Base-by-base conservation (phyloP, 2,113 vertebrate species). In the Barbus barbus region DNA sequence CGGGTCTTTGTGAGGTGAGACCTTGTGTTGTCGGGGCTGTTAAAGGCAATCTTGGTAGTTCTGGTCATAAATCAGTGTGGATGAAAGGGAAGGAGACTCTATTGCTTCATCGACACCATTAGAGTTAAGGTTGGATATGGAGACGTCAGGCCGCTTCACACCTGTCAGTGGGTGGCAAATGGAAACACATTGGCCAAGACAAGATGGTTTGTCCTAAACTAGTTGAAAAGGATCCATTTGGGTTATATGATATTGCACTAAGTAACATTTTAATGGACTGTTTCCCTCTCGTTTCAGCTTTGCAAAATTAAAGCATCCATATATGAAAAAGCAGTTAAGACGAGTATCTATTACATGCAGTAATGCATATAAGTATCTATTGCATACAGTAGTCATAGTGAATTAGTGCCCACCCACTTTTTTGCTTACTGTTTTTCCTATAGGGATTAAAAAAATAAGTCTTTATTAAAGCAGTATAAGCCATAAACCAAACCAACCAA, bases 101-200 rank as follows among this genome's bases (percentile, higher is more conserved):
- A 69, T 86, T 86, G 88, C 77, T 85, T 86, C 83, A 56, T 51
- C 82, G 83, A 85, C 83, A 74, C 76, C 76, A 86, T 87, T 88
- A 86, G 75, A 79, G 48, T 44, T 69, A 63, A 60, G 77, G 48
- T 78, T 80, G 46, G 76, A 73, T 75, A 84, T 86, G 75, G 72
- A 84, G 63, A 85, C 83, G 46, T 83, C 83, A 76, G 61, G 56
- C 44, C 3, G 65, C 73, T 78, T 20, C 33, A 82, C 33, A 63
- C 76, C 72, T 28, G 33, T 56, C 51, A 26, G 6, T 51, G 24
- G 31, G 22, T 78, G 28, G 74, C n/a, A 56, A 20, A 78, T 41
- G 14, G 65, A 71, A 28, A 58, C 36, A 53, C 46, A 58, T 51
- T 82, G n/a, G 60, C n/a, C 24, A 20, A 69, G 63, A 38, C 16